phyloP scores from a whole-genome alignment of 1,140 invertebrate genomes.

The Drosophila navojoa region DNA sequence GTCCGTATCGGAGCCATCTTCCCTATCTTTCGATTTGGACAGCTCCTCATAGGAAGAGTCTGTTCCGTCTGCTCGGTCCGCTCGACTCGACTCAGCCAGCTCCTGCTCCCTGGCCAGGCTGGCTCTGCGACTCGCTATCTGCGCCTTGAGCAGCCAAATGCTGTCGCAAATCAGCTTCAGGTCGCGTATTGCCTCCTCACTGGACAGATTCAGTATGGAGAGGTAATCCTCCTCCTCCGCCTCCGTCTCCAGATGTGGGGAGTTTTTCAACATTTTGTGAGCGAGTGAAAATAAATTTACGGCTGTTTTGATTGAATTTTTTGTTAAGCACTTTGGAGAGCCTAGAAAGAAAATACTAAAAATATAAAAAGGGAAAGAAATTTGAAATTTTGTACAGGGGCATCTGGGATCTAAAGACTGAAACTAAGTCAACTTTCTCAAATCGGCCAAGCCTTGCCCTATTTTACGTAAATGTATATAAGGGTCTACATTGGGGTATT shows the following conservation, averaged over 20 bases:
- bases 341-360: not conserved
- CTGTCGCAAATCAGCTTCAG: not conserved
- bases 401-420: too few species aligned
- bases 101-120: not conserved
- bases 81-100: not conserved
- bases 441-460: too few species aligned
- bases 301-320: too few species aligned
- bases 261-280: not conserved
- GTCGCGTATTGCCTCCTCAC: not conserved
- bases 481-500: too few species aligned
- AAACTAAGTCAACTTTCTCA: too few species aligned
- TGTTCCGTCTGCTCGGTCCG: too few species aligned
- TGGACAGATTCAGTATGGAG: not conserved
- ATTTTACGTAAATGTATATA: too few species aligned
- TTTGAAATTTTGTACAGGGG: too few species aligned
- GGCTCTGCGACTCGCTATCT: not conserved
- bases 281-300: not conserved
- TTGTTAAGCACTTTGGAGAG: not conserved
- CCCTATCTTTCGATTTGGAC: not conserved
- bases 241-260: not conserved
- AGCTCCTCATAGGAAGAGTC: not conserved
- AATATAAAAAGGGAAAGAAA: too few species aligned
- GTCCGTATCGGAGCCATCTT: not conserved
- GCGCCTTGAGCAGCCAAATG: not conserved
- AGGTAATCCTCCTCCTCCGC: not conserved